Evolutionary conservation across 2,888 invertebrate genomes (phyloP).

Genomic region (Pollenia amentaria): DNA sequence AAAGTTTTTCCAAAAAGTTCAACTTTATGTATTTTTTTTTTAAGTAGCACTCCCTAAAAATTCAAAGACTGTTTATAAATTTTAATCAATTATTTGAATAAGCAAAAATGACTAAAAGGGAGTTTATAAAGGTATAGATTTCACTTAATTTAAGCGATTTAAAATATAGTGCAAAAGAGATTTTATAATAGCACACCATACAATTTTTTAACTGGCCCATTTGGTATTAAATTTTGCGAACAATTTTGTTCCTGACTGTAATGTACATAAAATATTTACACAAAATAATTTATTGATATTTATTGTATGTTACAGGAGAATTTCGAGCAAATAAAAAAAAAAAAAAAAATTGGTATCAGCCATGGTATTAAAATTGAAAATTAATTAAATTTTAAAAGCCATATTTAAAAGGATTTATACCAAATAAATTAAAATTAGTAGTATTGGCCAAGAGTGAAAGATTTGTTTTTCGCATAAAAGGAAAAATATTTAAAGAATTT

Average conservation of each 20-base stretch:
- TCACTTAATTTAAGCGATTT: too few species aligned
- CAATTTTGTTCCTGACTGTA: background rate
- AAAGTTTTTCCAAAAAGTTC: too few species aligned
- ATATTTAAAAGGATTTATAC: slow-evolving; percentile 50
- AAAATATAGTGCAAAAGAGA: too few species aligned
- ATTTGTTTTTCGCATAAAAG: background rate
- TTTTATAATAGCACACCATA: too few species aligned
- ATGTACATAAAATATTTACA: slow-evolving; percentile 41
- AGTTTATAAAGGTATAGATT: too few species aligned
- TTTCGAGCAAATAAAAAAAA: slow-evolving; percentile 11
- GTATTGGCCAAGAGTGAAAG: background rate
- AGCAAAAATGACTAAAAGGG: too few species aligned
- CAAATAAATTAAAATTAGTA: background rate
- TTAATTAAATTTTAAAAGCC: slow-evolving; percentile 58
- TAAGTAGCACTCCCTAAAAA: too few species aligned
- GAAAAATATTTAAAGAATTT: background rate
- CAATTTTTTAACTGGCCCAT: too few species aligned
- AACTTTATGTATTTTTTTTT: too few species aligned
- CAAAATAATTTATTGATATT: slow-evolving; percentile 54
- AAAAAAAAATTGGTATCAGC: slow-evolving; percentile 11
- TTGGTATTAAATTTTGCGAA: background rate
- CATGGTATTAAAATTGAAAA: slow-evolving; percentile 54
- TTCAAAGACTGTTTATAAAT: too few species aligned
- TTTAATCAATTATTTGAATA: too few species aligned
- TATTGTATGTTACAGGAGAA: slow-evolving; percentile 15